These are phyloP conservation scores for Cantharis nigra DNA, from an alignment of 2,888 invertebrate genomes.

Conservation along the genomic window DNA sequence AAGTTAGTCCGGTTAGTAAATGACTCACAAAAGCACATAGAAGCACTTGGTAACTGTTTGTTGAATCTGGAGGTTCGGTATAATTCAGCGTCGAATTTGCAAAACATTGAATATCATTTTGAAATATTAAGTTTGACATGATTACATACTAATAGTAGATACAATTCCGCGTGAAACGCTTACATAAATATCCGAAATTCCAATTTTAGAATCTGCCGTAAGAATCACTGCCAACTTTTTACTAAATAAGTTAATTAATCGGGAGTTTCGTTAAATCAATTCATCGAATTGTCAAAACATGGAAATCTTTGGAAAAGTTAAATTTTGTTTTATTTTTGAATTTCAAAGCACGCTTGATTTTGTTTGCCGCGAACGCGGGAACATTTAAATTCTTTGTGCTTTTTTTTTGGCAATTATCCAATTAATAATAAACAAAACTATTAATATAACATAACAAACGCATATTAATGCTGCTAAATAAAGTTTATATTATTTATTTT, in stretches of 20 bases:
- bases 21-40: background rate
- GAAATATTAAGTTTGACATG: conserved; percentile 6
- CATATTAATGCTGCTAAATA: background rate
- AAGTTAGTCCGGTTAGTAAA: background rate
- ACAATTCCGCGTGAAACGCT: conserved; percentile 4
- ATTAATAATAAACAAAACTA: background rate
- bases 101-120: conserved; percentile 15
- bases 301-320: background rate
- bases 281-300: background rate
- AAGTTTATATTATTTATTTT: background rate
- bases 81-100: background rate
- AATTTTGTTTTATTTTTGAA: background rate
- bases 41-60: background rate
- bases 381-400: conserved; percentile 3
- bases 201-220: conserved; percentile 26
- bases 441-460: background rate
- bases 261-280: background rate
- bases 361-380: background rate
- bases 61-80: background rate
- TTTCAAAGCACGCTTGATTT: background rate
- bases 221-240: conserved; percentile 32
- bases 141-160: conserved; percentile 3
- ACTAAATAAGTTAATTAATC: conserved; percentile 4
- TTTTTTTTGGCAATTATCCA: conserved; percentile 2
- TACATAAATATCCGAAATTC: conserved; percentile 27